Percentiles rank a stretch among this genome's conserved stretches.
Evolutionary conservation across 2,797 vertebrate genomes (phyloP).

Genomic region (Crotalus adamanteus): DNA sequence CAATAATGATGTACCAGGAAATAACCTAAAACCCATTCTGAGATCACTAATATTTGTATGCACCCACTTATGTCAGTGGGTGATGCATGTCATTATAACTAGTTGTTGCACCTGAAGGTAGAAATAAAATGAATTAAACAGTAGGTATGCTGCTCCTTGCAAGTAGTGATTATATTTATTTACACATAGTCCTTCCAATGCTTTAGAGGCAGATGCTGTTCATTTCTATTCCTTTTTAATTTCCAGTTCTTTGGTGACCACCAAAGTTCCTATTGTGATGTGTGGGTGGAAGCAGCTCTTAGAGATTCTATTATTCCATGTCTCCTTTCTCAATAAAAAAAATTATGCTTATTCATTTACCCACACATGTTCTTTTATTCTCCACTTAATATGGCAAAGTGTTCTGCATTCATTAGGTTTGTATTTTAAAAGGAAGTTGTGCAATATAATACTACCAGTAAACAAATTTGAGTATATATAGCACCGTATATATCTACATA

Average conservation of each 20-base stretch:
- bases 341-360: slow-evolving; percentile 40
- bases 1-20: not conserved
- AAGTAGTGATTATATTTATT: slow-evolving; percentile 22
- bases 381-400: slow-evolving; percentile 25
- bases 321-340: not conserved
- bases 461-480: not conserved
- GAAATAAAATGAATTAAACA: not conserved
- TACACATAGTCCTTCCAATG: not conserved
- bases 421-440: slow-evolving; percentile 16
- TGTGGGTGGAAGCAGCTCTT: slow-evolving; percentile 24
- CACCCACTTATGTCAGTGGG: slow-evolving; percentile 1
- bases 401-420: slow-evolving; percentile 29
- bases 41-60: not conserved
- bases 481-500: not conserved
- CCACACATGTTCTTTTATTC: slow-evolving; percentile 33
- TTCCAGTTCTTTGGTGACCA: not conserved
- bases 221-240: slow-evolving; percentile 28
- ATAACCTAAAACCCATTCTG: not conserved
- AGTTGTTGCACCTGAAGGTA: not conserved
- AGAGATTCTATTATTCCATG: slow-evolving; percentile 26
- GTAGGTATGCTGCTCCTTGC: not conserved
- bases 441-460: slow-evolving; percentile 33
- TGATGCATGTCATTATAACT: not conserved
- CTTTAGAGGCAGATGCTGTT: slow-evolving; percentile 3
- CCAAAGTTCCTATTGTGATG: not conserved